A percentile compares a stretch with the other conserved stretches of the same genome.
These are phyloP conservation scores for Lepidonotus clava DNA, from an alignment of 2,888 invertebrate species.

Conservation along the genomic window DNA sequence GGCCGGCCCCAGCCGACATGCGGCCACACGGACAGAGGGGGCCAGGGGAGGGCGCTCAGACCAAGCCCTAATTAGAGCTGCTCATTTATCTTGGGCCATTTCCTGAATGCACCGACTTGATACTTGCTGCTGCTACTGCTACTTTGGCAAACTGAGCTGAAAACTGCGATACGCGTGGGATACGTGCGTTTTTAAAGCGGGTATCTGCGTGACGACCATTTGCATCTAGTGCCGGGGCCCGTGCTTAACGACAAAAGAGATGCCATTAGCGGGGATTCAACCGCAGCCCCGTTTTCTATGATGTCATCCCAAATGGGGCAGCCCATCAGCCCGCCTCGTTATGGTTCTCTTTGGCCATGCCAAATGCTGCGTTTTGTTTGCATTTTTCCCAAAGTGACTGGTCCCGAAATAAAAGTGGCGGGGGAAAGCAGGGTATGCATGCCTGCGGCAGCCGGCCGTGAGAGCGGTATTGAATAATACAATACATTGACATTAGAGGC, in stretches of 20 bases:
- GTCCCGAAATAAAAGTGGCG: background rate
- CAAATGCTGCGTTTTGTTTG: slow-evolving; percentile 9
- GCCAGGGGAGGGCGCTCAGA: too few species aligned
- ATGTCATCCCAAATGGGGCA: slow-evolving; percentile 16
- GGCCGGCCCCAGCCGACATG: too few species aligned
- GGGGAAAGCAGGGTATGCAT: background rate
- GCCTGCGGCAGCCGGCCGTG: slow-evolving; percentile 36
- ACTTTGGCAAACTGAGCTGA: too few species aligned
- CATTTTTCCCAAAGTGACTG: slow-evolving; percentile 12
- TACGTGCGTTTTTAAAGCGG: too few species aligned
- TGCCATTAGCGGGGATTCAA: slow-evolving; percentile 10
- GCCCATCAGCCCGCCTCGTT: slow-evolving; percentile 40
- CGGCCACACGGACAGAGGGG: too few species aligned
- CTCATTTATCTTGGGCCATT: too few species aligned
- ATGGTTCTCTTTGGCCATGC: slow-evolving; percentile 1
- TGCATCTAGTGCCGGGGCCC: too few species aligned
- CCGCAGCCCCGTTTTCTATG: background rate
- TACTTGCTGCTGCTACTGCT: too few species aligned
- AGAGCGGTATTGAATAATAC: slow-evolving; percentile 38
- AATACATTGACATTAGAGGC: slow-evolving; percentile 52
- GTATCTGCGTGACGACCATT: too few species aligned
- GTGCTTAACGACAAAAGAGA: background rate
- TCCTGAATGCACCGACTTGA: too few species aligned
- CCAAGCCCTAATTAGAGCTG: too few species aligned
- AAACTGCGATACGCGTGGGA: too few species aligned